Conservation (phyloP, 2,113 vertebrate genomes). For the Heptranchias perlo region DNA sequence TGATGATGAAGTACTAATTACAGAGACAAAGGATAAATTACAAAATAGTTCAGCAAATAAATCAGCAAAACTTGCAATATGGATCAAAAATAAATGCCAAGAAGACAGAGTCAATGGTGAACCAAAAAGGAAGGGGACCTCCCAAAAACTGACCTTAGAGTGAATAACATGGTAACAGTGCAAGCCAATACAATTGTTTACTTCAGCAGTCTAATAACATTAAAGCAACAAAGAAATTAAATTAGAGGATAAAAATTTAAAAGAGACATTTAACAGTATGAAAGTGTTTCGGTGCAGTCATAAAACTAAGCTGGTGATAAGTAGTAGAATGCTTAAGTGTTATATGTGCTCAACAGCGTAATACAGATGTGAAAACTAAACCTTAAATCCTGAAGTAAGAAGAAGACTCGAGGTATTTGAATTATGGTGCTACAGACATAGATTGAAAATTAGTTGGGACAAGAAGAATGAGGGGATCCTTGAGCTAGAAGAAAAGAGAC, state of each 20-base stretch:
- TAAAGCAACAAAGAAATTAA: slow-evolving; percentile 4
- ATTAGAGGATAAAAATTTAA: not conserved
- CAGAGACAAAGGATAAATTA: not conserved
- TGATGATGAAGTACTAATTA: not conserved
- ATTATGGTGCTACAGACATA: slow-evolving; percentile 32
- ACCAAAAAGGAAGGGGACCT: not conserved
- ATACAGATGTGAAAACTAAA: slow-evolving; percentile 14
- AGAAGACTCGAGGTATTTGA: slow-evolving; percentile 11
- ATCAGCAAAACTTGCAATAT: slow-evolving; percentile 6
- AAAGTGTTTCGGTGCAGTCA: not conserved
- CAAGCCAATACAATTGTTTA: not conserved
- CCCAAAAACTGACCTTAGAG: not conserved
- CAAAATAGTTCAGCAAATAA: not conserved
- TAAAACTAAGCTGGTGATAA: not conserved
- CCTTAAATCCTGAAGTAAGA: slow-evolving; percentile 29
- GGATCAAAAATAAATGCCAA: not conserved
- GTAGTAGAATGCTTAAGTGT: not conserved
- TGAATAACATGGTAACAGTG: not conserved
- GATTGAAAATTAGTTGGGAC: slow-evolving; percentile 32
- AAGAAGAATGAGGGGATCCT: slow-evolving; percentile 29
- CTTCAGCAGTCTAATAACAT: slow-evolving; percentile 11
- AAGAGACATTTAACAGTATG: not conserved
- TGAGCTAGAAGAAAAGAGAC: slow-evolving; percentile 27
- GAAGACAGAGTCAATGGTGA: not conserved
- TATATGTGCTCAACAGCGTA: not conserved